A percentile compares a stretch with the other conserved stretches of the same genome.
Evolutionary conservation across 2,888 invertebrate genomes (phyloP).

Genomic region (Cosmorhoe ocellata): DNA sequence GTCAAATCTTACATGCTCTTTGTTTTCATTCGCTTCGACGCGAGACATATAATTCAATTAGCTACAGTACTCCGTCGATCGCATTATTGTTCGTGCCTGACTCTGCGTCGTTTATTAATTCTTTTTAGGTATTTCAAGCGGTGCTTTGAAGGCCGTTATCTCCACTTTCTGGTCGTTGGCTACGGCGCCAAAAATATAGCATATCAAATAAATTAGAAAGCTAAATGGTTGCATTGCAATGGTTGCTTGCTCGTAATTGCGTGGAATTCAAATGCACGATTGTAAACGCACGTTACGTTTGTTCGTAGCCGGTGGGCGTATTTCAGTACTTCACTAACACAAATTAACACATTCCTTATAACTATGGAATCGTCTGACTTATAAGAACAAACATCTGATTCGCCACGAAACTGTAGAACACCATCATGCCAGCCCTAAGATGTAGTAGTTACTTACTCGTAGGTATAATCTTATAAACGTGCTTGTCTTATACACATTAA

Average conservation of each 20-base stretch:
- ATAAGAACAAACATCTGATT: too few relatives aligned
- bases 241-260: constrained; percentile 11
- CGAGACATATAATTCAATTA: constrained; percentile 9
- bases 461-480: too few relatives aligned
- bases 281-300: background rate
- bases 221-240: constrained; percentile 31
- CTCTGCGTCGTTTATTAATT: constrained; percentile 6
- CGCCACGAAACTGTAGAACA: too few relatives aligned
- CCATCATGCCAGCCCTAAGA: too few relatives aligned
- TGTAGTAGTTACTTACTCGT: too few relatives aligned
- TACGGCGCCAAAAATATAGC: constrained; percentile 37
- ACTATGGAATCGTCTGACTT: too few relatives aligned
- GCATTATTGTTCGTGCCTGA: background rate
- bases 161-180: constrained; percentile 33
- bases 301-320: background rate
- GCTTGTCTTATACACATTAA: too few relatives aligned
- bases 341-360: too few relatives aligned
- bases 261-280: constrained; percentile 13
- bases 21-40: background rate
- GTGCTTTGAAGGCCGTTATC: constrained; percentile 42
- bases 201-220: constrained; percentile 45
- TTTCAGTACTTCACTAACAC: too few relatives aligned
- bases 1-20: too few relatives aligned
- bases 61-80: background rate
- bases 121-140: constrained; percentile 10